Evolutionary conservation across 2,888 invertebrate genomes (phyloP).

Genomic region (Xylota sylvarum): DNA sequence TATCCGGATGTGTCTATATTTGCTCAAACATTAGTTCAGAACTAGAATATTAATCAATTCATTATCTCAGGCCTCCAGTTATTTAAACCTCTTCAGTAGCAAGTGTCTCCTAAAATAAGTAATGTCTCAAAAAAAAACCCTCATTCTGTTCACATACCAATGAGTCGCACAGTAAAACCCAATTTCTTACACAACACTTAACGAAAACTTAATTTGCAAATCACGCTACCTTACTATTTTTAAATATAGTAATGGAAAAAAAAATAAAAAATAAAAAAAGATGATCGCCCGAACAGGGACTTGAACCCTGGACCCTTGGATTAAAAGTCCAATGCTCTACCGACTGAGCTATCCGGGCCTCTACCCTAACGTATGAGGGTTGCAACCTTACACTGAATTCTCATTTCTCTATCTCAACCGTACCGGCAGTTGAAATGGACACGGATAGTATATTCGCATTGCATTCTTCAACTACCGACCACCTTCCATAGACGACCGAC

Average conservation of each 20-base stretch:
- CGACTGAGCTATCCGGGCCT: slow-evolving; percentile 72
- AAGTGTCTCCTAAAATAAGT: background rate
- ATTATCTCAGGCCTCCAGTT: background rate
- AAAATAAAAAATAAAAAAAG: slow-evolving; percentile 45
- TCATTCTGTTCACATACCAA: background rate
- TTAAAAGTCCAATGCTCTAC: slow-evolving; percentile 76
- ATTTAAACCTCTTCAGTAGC: background rate
- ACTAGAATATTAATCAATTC: too few species aligned
- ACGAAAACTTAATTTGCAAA: background rate
- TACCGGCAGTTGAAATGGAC: background rate
- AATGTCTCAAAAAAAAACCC: background rate
- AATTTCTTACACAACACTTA: background rate
- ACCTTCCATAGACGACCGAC: slow-evolving; percentile 36
- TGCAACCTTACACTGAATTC: slow-evolving; percentile 20
- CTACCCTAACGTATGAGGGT: slow-evolving; percentile 23
- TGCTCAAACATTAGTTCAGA: too few species aligned
- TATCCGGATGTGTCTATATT: too few species aligned
- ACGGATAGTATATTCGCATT: slow-evolving; percentile 1
- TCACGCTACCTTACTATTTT: background rate
- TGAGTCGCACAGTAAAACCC: background rate
- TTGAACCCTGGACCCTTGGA: slow-evolving; percentile 76
- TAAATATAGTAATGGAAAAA: background rate
- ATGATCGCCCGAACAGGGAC: slow-evolving; percentile 68
- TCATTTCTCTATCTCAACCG: background rate
- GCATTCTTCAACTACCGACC: background rate